Conservation (phyloP, 1,140 invertebrate genomes). For the Macrotrachela quadricornifera region DNA sequence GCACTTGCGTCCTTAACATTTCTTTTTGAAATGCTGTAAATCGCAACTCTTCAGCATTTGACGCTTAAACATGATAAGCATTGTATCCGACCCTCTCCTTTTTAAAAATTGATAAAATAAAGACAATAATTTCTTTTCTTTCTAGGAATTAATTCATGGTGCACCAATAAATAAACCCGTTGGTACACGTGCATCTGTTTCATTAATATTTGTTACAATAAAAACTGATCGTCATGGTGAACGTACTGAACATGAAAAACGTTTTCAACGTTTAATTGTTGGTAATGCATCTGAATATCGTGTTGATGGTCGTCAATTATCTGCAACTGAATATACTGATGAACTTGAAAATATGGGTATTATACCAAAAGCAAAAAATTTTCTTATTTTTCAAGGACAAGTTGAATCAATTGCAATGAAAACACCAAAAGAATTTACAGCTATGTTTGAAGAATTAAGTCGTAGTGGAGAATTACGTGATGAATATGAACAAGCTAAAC, state of each 20-base stretch:
- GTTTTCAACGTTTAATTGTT: slow-evolving; percentile 67
- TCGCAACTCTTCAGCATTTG: too few species aligned
- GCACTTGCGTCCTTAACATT: too few species aligned
- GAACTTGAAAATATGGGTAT: slow-evolving; percentile 83
- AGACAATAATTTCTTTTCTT: too few species aligned
- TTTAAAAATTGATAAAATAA: too few species aligned
- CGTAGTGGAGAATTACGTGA: slow-evolving; percentile 59
- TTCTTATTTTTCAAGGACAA: slow-evolving; percentile 97
- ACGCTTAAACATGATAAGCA: too few species aligned
- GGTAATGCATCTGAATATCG: slow-evolving; percentile 82
- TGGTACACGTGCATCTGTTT: slow-evolving; percentile 15
- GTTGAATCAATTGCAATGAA: slow-evolving; percentile 99
- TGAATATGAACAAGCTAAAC: slow-evolving; percentile 74
- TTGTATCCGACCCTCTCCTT: too few species aligned
- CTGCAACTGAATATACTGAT: slow-evolving; percentile 56
- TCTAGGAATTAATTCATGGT: slow-evolving; percentile 35
- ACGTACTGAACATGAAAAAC: slow-evolving; percentile 47
- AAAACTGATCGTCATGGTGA: slow-evolving; percentile 52
- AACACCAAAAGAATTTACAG: slow-evolving; percentile 88
- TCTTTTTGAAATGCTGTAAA: too few species aligned
- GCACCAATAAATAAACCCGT: slow-evolving; percentile 7
- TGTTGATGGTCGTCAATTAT: slow-evolving; percentile 73
- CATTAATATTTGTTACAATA: slow-evolving; percentile 60
- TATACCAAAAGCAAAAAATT: slow-evolving; percentile 97
- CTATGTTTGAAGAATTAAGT: slow-evolving; percentile 95